Evolutionary conservation across 2,888 invertebrate genomes (phyloP), one percentile per base, ranked within the genome.

Genomic region (Agrilus cyanescens): DNA sequence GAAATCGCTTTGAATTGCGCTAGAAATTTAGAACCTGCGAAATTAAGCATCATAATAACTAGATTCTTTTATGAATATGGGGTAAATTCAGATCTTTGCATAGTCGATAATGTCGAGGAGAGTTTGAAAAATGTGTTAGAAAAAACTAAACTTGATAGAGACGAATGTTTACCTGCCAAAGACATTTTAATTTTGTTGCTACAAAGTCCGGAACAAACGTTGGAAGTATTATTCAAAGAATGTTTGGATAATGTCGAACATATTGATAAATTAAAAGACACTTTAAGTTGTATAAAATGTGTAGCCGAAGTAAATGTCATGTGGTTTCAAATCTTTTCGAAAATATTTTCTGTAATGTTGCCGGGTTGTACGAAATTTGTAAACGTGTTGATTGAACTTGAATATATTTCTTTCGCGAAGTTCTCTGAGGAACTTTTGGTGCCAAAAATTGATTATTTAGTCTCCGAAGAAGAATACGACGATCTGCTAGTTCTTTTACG

Each of bases 1-100:
- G 38, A 54, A 37, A 16, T 65, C 4, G 51, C 58, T 16, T 33
- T 63, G 13, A 59, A 61, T 52, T 64, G 64, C 43, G 57, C 58
- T 6, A 46, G 52, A n/a, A 46, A 46, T 30, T 50, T 65, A 38
- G 36, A 44, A 29, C 32, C 53, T 2, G 41, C 49, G 4, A 50
- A 58, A 34, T 47, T 65, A 32, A 44, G 48, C 4, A 40, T 53
- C 6, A 50, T 56, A 10, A 46, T 56, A 29, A 49, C 50, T 2
- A 49, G 55, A 38, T 56, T 58, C 52, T 62, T 62, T 46, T 46
- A 58, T 41, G 44, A 53, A 38, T 49, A 59, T 38, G 57, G 58
- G 8, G 51, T 60, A 43, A 43, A 46, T 4, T 42, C 50, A 45
- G 35, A 51, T 33, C 45, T 58, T 32, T 51, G 51, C 12, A 30